Evolutionary conservation across 2,113 vertebrate genomes (phyloP), one percentile per base, ranked within the genome.

Genomic region (Rhinopomastus cyanomelas): DNA sequence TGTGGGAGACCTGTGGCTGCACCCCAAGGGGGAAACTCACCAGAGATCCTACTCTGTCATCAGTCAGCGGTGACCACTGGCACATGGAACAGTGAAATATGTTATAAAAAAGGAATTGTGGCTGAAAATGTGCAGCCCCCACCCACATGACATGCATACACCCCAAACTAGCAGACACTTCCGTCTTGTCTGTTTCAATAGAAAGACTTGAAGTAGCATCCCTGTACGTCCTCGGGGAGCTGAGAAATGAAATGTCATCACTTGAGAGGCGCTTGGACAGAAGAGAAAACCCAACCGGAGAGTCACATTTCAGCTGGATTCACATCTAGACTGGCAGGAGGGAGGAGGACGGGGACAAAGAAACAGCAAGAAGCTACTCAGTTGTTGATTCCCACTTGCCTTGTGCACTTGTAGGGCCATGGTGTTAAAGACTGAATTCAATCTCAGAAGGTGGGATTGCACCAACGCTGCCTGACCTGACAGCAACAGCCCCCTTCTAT

Each of bases 391-490:
- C 53, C 16, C 34, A 1, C 64, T 48, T 64, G n/a, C 34, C 62
- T 23, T 0, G 2, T 4, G 61, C 2, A 2, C 46, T 19, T 26
- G 8, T 4, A 16, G 22, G 68, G 52, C 11, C 46, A 56, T 1
- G 5, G 66, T 16, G 1, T 5, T 6, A 16, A 11, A 29, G 46
- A 44, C 16, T 0, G 0, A 37, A 17, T 2, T 6, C 11, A 42
- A 42, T 42, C 39, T 15, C 39, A 42, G 15, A 42, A 15, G 39
- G 3, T 2, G 6, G 79, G 51, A 12, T 32, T 10, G 2, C 3
- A 8, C 16, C 4, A 0, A 30, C 25, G 16, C 57, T 25, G 56
- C 76, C 75, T 14, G 65, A 29, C 29, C 73, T n/a, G 51, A 72
- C 32, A 61, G 71, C 48, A 67, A n/a, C 62, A 5, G 1, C 42